These are phyloP conservation scores for Fissipunctia ypsillon DNA, from an alignment of 2,888 invertebrate species.

Conservation along the genomic window DNA sequence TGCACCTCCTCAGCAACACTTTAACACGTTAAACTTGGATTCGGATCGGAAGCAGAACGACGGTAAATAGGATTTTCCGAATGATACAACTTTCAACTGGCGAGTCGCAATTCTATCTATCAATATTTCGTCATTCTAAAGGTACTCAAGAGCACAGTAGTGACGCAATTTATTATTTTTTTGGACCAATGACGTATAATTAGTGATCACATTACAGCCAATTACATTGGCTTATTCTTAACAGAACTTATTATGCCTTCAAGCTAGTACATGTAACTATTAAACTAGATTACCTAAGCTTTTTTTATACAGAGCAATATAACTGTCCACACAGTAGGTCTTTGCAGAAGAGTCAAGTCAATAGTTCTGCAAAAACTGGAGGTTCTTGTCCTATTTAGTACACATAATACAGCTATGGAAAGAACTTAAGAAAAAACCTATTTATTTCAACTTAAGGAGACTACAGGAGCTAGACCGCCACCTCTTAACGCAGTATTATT, in stretches of 20 bases:
- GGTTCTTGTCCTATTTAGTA: too few relatives aligned
- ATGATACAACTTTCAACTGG: neutral
- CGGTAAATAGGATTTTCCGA: too few relatives aligned
- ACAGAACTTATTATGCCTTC: conserved; percentile 13
- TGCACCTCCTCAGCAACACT: too few relatives aligned
- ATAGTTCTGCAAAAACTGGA: neutral
- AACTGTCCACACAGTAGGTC: neutral
- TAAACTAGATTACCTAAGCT: conserved; percentile 12
- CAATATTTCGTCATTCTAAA: neutral
- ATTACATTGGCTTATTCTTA: conserved; percentile 9
- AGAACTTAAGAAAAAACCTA: too few relatives aligned
- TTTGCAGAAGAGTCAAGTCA: neutral
- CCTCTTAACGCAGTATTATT: too few relatives aligned
- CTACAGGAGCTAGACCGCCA: too few relatives aligned
- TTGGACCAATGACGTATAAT: conserved; percentile 20
- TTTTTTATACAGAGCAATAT: neutral
- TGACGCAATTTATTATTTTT: conserved; percentile 33
- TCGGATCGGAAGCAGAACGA: too few relatives aligned
- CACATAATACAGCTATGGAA: too few relatives aligned
- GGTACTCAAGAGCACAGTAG: neutral
- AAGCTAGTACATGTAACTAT: conserved; percentile 9
- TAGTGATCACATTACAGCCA: conserved; percentile 20
- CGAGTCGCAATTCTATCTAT: neutral
- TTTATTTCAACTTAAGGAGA: too few relatives aligned
- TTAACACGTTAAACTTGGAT: too few relatives aligned